phyloP scores from a whole-genome alignment of 1,140 invertebrate genomes.

The Drosophila parabipectinata region DNA sequence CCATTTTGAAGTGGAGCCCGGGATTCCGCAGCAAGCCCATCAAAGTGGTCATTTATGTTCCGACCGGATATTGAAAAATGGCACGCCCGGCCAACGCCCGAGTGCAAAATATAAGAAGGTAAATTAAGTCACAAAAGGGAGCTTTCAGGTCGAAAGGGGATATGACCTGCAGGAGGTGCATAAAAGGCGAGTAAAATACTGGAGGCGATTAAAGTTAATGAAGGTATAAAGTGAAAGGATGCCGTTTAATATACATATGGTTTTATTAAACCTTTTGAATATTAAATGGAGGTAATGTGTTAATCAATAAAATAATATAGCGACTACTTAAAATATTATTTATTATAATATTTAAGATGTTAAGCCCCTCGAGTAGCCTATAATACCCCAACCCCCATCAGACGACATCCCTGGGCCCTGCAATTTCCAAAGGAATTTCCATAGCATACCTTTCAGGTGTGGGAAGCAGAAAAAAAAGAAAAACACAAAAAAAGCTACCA shows the following conservation, averaged over 20 bases:
- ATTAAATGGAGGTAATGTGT: too few relatives aligned
- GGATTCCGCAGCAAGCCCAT: slow-evolving; percentile 29
- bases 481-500: background rate
- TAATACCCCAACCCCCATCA: slow-evolving; percentile 12
- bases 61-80: slow-evolving; percentile 77
- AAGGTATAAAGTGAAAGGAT: background rate
- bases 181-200: background rate
- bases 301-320: too few relatives aligned
- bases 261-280: slow-evolving; percentile 1
- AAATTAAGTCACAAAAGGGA: slow-evolving; percentile 29
- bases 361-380: slow-evolving; percentile 8
- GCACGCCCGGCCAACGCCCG: slow-evolving; percentile 41
- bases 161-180: background rate
- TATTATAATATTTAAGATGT: background rate
- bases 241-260: background rate
- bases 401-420: background rate
- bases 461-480: background rate
- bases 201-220: background rate
- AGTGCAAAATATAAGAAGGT: slow-evolving; percentile 29
- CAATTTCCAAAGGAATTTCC: slow-evolving; percentile 35
- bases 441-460: slow-evolving; percentile 69
- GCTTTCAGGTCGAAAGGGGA: background rate
- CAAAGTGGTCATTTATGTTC: slow-evolving; percentile 56
- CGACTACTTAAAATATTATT: background rate
- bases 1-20: slow-evolving; percentile 6